Conservation (phyloP, 2,797 vertebrate genomes). For the Psittacula derbiana region DNA sequence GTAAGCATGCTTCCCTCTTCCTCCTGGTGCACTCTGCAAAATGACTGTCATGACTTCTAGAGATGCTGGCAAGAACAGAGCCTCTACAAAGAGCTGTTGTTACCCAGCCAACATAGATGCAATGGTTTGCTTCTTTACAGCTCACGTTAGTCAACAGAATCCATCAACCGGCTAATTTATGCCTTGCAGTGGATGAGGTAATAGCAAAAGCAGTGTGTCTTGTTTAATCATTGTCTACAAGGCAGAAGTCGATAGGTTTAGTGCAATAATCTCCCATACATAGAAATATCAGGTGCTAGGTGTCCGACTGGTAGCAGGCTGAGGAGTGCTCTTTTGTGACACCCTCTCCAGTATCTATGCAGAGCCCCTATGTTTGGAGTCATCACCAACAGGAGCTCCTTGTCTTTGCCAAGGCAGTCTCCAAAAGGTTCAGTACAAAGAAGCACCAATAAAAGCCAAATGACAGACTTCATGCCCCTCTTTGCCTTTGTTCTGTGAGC, state of each 20-base stretch:
- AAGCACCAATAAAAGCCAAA: neutral
- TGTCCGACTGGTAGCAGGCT: neutral
- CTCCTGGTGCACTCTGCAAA: neutral
- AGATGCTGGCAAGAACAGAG: neutral
- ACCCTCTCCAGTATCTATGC: neutral
- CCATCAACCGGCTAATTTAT: neutral
- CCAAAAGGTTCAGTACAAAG: neutral
- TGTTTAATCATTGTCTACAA: neutral
- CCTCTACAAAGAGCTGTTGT: neutral
- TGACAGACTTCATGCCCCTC: neutral
- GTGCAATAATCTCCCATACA: neutral
- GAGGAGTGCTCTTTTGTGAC: neutral
- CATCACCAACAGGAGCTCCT: neutral
- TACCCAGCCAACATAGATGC: neutral
- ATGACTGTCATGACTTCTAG: neutral
- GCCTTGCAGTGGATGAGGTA: neutral
- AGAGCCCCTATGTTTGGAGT: neutral
- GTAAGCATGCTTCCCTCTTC: neutral
- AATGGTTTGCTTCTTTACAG: neutral
- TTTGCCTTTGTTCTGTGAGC: neutral
- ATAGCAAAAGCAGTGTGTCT: neutral
- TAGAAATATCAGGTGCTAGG: neutral
- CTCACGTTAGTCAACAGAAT: neutral
- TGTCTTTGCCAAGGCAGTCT: neutral
- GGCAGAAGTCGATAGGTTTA: neutral